phyloP scores from a whole-genome alignment of 37 sponge, comb jelly and placozoan genomes.

The Cliona cf. orientalis region DNA sequence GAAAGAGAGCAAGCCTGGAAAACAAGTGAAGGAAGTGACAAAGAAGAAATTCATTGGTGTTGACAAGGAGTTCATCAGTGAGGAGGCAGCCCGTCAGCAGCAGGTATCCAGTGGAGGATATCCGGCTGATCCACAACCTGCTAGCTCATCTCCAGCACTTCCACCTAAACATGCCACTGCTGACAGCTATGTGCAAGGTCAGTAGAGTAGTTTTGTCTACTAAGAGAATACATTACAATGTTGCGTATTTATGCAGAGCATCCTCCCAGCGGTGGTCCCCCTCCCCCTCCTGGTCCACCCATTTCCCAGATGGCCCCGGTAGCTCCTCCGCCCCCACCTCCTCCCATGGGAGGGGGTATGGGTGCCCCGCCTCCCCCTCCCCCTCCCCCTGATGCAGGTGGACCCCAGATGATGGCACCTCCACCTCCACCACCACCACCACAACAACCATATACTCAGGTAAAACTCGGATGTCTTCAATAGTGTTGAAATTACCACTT shows the following conservation, averaged over 20 bases:
- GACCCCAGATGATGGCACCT: background rate
- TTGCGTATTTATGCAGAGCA: conserved; percentile 8
- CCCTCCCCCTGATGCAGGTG: conserved; percentile 4
- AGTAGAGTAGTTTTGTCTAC: background rate
- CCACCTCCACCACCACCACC: too few relatives aligned
- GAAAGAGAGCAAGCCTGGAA: conserved; percentile 14
- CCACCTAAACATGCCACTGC: too few relatives aligned
- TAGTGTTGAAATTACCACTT: too few relatives aligned
- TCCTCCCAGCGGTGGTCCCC: conserved; percentile 11
- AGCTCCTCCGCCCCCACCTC: conserved; percentile 38
- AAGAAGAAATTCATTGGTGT: conserved; percentile 42
- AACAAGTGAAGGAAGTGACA: conserved; percentile 21
- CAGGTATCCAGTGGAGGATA: background rate
- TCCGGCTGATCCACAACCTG: too few relatives aligned
- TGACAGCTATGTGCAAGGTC: conserved; percentile 19
- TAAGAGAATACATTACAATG: background rate
- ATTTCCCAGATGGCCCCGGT: conserved; percentile 9
- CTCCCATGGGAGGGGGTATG: background rate
- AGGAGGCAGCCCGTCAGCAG: background rate
- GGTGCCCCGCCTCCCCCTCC: conserved; percentile 28
- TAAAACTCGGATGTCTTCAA: too few relatives aligned
- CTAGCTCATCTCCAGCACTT: too few relatives aligned
- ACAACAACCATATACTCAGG: too few relatives aligned
- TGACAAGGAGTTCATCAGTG: conserved; percentile 52
- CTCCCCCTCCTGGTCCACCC: conserved; percentile 20